Evolutionary conservation across 2,113 vertebrate genomes (phyloP).

Genomic region (Scytalopus superciliaris): DNA sequence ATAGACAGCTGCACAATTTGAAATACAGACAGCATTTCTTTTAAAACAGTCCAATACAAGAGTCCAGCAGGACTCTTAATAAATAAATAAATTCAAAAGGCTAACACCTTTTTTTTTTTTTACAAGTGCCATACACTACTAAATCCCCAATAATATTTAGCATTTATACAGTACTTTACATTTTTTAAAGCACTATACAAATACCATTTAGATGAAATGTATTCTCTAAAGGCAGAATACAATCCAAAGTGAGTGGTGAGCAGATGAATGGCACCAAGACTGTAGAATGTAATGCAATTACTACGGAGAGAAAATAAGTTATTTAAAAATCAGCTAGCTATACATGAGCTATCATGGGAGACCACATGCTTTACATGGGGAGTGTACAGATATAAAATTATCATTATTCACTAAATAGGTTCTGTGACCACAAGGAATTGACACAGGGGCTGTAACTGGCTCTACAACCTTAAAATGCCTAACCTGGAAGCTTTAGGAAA

Average conservation of each 20-base stretch:
- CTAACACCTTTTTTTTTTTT: background rate
- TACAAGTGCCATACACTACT: background rate
- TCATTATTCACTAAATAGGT: background rate
- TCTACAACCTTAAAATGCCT: background rate
- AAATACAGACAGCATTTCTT: background rate
- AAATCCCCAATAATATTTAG: background rate
- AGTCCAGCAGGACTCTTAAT: background rate
- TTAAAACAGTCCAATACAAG: background rate
- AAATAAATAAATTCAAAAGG: background rate
- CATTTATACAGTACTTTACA: background rate
- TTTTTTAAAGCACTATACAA: background rate
- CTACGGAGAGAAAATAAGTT: background rate
- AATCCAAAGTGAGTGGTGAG: background rate
- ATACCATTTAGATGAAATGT: background rate
- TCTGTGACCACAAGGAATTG: background rate
- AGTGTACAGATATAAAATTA: background rate
- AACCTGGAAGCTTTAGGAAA: background rate
- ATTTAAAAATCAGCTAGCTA: background rate
- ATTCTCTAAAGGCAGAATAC: background rate
- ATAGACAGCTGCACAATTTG: background rate
- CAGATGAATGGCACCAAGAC: background rate
- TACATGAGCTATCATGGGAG: background rate
- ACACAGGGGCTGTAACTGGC: background rate
- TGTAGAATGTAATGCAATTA: background rate
- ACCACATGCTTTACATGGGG: background rate